A percentile compares a stretch with the other conserved stretches of the same genome.
These are phyloP conservation scores for Phorcus lineatus DNA, from an alignment of 2,888 invertebrate genomes.

Conservation along the genomic window DNA sequence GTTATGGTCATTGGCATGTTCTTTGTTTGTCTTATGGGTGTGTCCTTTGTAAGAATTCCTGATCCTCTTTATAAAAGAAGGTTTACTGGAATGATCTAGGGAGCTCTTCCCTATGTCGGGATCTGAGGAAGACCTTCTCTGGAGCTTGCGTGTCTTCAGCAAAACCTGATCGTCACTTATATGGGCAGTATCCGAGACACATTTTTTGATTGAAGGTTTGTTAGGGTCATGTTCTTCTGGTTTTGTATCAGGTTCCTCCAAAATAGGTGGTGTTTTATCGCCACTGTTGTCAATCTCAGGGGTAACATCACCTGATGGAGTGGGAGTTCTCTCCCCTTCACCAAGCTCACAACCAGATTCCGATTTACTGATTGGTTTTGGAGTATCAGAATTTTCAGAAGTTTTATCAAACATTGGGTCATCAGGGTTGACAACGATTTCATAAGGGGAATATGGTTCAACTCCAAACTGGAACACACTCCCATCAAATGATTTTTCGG, in stretches of 20 bases:
- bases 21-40: background rate
- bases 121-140: slow-evolving; percentile 36
- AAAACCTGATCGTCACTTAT: background rate
- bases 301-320: background rate
- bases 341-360: background rate
- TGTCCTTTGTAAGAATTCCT: background rate
- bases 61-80: slow-evolving; percentile 5
- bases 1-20: background rate
- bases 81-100: background rate
- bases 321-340: background rate
- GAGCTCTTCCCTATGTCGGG: slow-evolving; percentile 28
- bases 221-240: too few relatives aligned
- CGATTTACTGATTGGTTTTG: background rate
- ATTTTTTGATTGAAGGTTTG: background rate
- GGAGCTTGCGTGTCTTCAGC: slow-evolving; percentile 6
- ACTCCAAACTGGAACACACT: background rate
- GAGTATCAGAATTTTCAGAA: background rate
- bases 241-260: background rate
- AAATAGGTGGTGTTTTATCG: background rate
- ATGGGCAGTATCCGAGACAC: background rate
- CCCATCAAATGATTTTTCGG: background rate
- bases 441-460: background rate
- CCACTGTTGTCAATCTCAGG: background rate
- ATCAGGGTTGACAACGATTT: background rate
- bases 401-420: background rate